phyloP scores from a whole-genome alignment of 2,113 vertebrate genomes.

The Stegastes partitus region DNA sequence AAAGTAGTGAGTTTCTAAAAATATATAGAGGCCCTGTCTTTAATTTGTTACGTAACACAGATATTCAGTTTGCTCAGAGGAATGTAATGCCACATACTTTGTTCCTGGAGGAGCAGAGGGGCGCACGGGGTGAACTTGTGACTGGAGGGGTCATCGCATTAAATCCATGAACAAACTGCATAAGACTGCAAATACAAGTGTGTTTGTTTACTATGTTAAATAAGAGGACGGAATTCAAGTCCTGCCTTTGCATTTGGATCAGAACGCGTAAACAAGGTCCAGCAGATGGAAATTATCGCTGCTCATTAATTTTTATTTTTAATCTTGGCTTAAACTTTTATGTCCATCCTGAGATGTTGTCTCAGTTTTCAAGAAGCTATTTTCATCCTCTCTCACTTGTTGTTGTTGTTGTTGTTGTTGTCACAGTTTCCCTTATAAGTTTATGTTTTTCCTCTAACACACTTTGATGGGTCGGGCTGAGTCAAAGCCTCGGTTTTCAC shows the following conservation, averaged over 20 bases:
- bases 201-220: neutral
- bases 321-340: constrained; percentile 17
- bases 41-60: constrained; percentile 26
- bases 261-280: neutral
- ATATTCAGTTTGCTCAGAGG: constrained; percentile 9
- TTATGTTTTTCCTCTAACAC: constrained; percentile 11
- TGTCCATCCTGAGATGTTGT: constrained; percentile 19
- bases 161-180: neutral
- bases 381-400: constrained; percentile 35
- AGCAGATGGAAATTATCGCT: neutral
- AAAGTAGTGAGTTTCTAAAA: constrained; percentile 37
- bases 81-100: constrained; percentile 12
- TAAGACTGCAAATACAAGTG: neutral
- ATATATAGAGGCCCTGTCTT: constrained; percentile 16
- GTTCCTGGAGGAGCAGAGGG: neutral
- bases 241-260: neutral
- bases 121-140: neutral
- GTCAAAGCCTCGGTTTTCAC: neutral
- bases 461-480: too few relatives aligned
- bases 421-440: constrained; percentile 23
- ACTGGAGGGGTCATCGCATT: neutral
- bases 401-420: constrained; percentile 25
- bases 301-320: constrained; percentile 37
- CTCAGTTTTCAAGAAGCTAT: constrained; percentile 72
- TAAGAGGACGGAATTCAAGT: neutral